Evolutionary conservation across 1,140 invertebrate genomes (phyloP).

Genomic region (Batillaria attramentaria): DNA sequence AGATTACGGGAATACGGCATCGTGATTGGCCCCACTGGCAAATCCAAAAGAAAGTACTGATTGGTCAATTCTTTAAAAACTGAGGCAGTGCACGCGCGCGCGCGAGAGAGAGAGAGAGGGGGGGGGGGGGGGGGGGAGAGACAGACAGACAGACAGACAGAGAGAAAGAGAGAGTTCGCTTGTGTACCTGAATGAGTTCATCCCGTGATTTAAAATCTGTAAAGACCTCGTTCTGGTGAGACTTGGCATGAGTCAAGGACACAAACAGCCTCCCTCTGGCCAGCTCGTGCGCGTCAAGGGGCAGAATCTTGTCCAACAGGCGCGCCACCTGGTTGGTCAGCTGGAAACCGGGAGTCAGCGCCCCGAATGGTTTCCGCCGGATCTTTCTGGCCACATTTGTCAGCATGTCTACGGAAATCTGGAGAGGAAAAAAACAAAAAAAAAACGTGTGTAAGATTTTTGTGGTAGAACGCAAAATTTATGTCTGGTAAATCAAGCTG

Average conservation of each 20-base stretch:
- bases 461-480: neutral
- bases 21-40: neutral
- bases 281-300: conserved; percentile 53
- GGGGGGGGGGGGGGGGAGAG: conserved; percentile 8
- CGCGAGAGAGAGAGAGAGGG: no score
- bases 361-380: conserved; percentile 53
- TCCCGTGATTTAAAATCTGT: conserved; percentile 55
- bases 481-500: neutral
- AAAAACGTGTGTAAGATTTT: neutral
- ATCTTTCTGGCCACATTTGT: conserved; percentile 54
- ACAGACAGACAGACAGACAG: neutral
- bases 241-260: conserved; percentile 61
- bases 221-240: conserved; percentile 58
- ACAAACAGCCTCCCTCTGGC: conserved; percentile 55
- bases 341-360: conserved; percentile 59
- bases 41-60: no score
- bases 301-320: conserved; percentile 54
- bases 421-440: conserved; percentile 29
- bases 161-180: neutral
- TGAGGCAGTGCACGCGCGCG: neutral
- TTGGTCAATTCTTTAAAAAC: no score
- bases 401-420: conserved; percentile 57
- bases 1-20: no score
- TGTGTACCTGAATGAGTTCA: conserved; percentile 61
- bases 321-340: conserved; percentile 49